These are phyloP conservation scores for Cotesia glomerata DNA, from an alignment of 1,140 invertebrate genomes.

Conservation along the genomic window DNA sequence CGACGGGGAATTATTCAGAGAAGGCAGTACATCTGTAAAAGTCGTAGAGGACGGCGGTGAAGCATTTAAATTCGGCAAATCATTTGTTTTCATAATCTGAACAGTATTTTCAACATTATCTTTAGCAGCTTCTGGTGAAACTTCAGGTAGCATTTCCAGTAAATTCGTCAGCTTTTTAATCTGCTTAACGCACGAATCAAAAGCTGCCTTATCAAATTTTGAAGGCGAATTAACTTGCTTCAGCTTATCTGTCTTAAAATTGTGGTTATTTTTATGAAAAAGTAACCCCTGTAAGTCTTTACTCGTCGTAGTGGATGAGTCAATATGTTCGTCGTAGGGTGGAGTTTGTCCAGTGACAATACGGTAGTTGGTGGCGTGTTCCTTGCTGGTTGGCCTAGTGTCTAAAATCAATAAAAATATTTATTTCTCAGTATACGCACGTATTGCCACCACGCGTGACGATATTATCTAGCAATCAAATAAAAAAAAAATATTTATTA, in stretches of 20 bases:
- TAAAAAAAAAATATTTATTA: neutral
- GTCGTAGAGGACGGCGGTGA: neutral
- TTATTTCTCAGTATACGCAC: neutral
- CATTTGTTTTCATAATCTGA: neutral
- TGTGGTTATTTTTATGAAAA: slow-evolving; percentile 36
- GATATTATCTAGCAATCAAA: neutral
- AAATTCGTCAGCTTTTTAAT: slow-evolving; percentile 37
- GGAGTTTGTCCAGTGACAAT: slow-evolving; percentile 38
- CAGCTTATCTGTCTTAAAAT: slow-evolving; percentile 32
- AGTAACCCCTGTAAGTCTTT: slow-evolving; percentile 37
- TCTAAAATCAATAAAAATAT: slow-evolving; percentile 11
- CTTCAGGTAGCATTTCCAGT: slow-evolving; percentile 19
- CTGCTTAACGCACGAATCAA: slow-evolving; percentile 44
- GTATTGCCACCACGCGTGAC: neutral
- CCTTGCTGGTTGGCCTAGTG: neutral
- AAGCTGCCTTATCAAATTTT: slow-evolving; percentile 36
- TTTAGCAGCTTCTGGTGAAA: neutral
- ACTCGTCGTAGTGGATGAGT: slow-evolving; percentile 15
- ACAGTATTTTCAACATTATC: neutral
- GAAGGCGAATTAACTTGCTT: slow-evolving; percentile 20
- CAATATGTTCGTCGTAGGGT: slow-evolving; percentile 22
- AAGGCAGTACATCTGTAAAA: neutral
- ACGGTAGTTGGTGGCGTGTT: slow-evolving; percentile 37
- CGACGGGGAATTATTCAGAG: slow-evolving; percentile 21
- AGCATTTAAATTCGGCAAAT: neutral